phyloP scores from a whole-genome alignment of 2,797 vertebrate genomes.

The Okamejei kenojei region DNA sequence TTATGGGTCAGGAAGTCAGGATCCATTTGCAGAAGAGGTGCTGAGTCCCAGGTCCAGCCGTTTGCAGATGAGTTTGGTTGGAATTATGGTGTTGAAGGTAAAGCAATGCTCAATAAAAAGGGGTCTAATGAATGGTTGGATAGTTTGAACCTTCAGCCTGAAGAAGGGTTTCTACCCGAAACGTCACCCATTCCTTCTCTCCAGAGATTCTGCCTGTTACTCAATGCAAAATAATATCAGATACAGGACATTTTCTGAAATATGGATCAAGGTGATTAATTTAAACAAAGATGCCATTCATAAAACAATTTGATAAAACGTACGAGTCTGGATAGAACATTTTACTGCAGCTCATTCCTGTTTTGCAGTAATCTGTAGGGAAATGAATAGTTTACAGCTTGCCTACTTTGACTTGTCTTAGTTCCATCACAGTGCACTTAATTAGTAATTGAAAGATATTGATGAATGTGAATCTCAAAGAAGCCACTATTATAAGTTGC shows the following conservation, averaged over 20 bases:
- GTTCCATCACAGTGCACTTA: background rate
- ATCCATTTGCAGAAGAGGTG: no score
- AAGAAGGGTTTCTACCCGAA: no score
- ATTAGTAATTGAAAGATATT: background rate
- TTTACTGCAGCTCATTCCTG: background rate
- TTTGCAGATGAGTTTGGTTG: no score
- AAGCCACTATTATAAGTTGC: no score
- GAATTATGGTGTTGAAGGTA: no score
- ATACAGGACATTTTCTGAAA: background rate
- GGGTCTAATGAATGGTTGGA: no score
- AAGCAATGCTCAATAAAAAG: no score
- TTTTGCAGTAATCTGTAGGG: background rate
- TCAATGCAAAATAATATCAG: background rate
- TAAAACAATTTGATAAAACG: background rate
- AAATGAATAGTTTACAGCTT: background rate
- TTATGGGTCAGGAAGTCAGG: no score
- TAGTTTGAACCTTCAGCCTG: no score
- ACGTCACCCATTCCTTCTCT: no score
- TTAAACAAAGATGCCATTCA: background rate
- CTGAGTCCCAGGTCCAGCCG: no score
- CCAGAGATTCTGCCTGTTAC: no score
- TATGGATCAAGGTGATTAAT: background rate
- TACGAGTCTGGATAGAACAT: background rate
- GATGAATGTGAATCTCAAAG: background rate
- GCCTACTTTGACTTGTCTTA: background rate